phyloP scores from a whole-genome alignment of 2,113 vertebrate species.

The Helogale parvula region DNA sequence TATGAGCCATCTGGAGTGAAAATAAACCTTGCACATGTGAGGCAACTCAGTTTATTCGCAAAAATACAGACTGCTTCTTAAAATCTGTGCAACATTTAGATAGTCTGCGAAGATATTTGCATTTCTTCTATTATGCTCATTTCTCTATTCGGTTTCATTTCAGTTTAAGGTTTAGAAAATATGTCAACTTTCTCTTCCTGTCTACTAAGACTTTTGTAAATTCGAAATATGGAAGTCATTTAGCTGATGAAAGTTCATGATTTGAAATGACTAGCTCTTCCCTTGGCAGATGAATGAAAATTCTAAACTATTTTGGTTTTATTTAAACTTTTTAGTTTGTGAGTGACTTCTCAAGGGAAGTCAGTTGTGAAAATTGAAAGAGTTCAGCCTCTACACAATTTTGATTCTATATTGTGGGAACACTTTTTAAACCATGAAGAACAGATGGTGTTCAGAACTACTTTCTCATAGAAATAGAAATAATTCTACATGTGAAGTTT shows the following conservation, averaged over 20 bases:
- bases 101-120: conserved; percentile 10
- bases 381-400: neutral
- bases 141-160: conserved; percentile 26
- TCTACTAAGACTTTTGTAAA: conserved; percentile 1
- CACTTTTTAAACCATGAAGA: neutral
- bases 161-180: neutral
- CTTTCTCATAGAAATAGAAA: neutral
- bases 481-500: neutral
- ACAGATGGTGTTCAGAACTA: neutral
- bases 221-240: neutral
- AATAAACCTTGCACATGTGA: conserved; percentile 74
- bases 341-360: neutral
- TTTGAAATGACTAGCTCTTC: neutral
- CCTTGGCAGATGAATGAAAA: neutral
- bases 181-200: neutral
- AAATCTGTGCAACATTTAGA: conserved; percentile 63
- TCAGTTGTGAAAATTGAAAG: neutral
- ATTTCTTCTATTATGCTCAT: conserved; percentile 30
- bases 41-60: conserved; percentile 68
- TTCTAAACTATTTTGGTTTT: neutral
- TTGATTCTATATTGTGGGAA: neutral
- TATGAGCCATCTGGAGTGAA: conserved; percentile 85
- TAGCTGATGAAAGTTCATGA: neutral
- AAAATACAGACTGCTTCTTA: conserved; percentile 75
- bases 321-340: neutral